Evolutionary conservation across 2,888 invertebrate species (phyloP).

Genomic region (Archips crataeganus): DNA sequence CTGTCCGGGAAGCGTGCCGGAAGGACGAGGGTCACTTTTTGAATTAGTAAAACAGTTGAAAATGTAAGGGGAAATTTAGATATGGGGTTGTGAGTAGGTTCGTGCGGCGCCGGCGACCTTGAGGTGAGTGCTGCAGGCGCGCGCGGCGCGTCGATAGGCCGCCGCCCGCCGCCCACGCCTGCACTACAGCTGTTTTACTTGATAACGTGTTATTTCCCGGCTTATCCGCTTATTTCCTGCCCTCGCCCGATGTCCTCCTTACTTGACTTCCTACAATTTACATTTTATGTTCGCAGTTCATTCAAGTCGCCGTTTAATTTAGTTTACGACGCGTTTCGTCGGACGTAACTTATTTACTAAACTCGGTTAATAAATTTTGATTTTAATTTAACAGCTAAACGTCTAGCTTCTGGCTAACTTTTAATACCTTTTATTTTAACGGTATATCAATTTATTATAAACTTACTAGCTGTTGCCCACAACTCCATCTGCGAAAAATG

Average conservation of each 20-base stretch:
- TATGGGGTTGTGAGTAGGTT: slow-evolving; percentile 66
- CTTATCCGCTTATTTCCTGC: slow-evolving; percentile 50
- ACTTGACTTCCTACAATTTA: slow-evolving; percentile 25
- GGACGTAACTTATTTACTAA: slow-evolving; percentile 3
- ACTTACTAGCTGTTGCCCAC: neutral
- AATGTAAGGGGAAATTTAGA: slow-evolving; percentile 63
- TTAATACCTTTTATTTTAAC: neutral
- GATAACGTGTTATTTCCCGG: slow-evolving; percentile 64
- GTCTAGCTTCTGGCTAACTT: neutral
- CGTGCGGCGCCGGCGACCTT: slow-evolving; percentile 64
- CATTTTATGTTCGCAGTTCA: slow-evolving; percentile 17
- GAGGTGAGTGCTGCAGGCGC: slow-evolving; percentile 77
- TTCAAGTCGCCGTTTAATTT: slow-evolving; percentile 26
- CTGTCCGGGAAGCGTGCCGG: slow-evolving; percentile 67
- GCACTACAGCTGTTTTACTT: slow-evolving; percentile 81
- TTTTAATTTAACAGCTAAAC: neutral
- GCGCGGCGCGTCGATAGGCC: slow-evolving; percentile 71
- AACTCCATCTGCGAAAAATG: too few relatives aligned
- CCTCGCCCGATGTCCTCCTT: slow-evolving; percentile 39
- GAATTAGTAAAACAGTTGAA: slow-evolving; percentile 62
- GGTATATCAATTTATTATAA: neutral
- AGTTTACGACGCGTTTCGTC: slow-evolving; percentile 17
- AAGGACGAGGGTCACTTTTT: slow-evolving; percentile 73
- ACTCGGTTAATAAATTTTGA: neutral
- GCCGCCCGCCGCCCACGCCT: slow-evolving; percentile 75